phyloP scores from a whole-genome alignment of 2,797 vertebrate species.

The Cryptoprocta ferox region DNA sequence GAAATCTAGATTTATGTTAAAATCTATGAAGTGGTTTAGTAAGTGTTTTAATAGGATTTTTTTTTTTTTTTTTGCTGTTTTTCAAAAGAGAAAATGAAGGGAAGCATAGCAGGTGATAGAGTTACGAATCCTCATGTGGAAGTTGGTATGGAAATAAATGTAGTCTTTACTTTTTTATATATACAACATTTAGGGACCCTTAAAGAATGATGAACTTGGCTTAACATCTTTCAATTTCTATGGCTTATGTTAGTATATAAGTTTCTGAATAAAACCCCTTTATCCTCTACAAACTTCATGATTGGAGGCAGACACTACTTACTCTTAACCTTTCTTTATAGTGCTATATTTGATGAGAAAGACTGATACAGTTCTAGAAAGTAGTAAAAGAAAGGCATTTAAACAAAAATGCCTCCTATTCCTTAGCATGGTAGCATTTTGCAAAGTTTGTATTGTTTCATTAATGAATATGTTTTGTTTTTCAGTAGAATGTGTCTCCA shows the following conservation, averaged over 20 bases:
- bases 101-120: background rate
- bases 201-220: background rate
- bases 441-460: background rate
- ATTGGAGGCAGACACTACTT: background rate
- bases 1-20: conserved; percentile 65
- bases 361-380: background rate
- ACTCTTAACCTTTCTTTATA: background rate
- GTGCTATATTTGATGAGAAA: background rate
- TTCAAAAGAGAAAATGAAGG: background rate
- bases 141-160: background rate
- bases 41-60: background rate
- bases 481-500: background rate
- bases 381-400: background rate
- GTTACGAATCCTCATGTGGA: background rate
- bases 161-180: background rate
- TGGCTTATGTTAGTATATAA: background rate
- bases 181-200: background rate
- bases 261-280: conserved; percentile 1
- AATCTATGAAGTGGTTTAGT: conserved; percentile 56
- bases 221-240: background rate
- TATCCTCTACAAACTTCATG: background rate
- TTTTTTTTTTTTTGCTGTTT: background rate
- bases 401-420: background rate
- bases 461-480: background rate
- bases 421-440: background rate